Base-by-base conservation (phyloP, 2,113 vertebrate genomes). In the Calypte anna region DNA sequence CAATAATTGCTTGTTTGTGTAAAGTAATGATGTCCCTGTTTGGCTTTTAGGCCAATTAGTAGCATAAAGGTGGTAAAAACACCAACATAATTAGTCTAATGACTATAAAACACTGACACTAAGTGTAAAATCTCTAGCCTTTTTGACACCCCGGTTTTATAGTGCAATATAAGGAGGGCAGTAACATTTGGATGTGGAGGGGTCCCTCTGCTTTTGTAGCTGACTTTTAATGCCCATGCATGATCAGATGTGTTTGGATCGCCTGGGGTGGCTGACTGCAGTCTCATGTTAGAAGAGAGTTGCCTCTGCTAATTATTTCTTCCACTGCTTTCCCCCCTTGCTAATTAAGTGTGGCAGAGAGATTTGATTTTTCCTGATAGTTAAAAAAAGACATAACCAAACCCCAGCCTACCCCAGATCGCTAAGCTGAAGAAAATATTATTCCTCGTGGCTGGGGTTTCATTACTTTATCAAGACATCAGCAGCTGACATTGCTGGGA, bases 141-240 rank as follows among this genome's bases (percentile, higher is more conserved):
- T 97, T 97, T 97, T 95, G 94, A 97, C 97, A 97, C 93, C 91
- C 95, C 11, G 4, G 73, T 96, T 98, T 98, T 98, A 98, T 98
- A 98, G 96, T 61, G 93, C 98, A 97, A 93, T 98, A 98, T 98
- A 98, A 97, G 83, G 88, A 89, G 73, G 77, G 82, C 79, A 93
- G 82, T 80, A 79, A 93, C 58, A 9, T 50, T 90, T 63, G 61
- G 81, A 77, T 63, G 85, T n/a, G 64, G 76, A 72, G 59, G 82
- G 92, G 64, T 62, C 67, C 48, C 57, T 72, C 46, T 76, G 88
- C 88, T 86, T 94, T 96, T 94, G 86, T 78, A 75, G 88, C 82
- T 93, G 82, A 88, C 80, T 96, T 81, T 88, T 73, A 90, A 90
- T 68, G 73, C 28, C 83, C 36, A 77, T 86, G 73, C 66, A 33